Conservation (phyloP, 2,888 invertebrate species). For the Epistrophe grossulariae region DNA sequence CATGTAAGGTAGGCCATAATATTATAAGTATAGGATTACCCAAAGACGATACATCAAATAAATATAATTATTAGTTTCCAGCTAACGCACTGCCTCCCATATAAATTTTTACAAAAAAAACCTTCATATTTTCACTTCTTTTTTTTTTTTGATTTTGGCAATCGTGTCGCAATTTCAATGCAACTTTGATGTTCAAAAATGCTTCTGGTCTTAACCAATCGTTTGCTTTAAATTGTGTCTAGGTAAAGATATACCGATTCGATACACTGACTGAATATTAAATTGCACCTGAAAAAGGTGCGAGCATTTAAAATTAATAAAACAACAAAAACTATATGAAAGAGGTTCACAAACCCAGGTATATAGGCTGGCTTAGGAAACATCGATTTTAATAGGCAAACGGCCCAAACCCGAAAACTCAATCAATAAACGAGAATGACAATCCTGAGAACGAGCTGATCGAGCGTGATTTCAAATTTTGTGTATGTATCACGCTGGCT, state of each 20-base stretch:
- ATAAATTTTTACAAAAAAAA: neutral
- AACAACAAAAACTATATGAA: conserved; percentile 1
- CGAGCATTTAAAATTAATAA: neutral
- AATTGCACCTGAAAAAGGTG: conserved; percentile 29
- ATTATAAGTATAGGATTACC: neutral
- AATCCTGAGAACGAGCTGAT: conserved; percentile 46
- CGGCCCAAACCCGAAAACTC: conserved; percentile 34
- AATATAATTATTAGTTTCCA: neutral
- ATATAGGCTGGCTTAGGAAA: conserved; percentile 20
- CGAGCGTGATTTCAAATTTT: conserved; percentile 13
- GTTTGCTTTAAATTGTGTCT: conserved; percentile 26
- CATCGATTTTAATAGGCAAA: conserved; percentile 1
- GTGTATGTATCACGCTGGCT: conserved; percentile 43
- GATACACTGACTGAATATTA: conserved; percentile 36
- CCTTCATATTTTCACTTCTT: conserved; percentile 31
- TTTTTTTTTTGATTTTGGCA: conserved; percentile 28
- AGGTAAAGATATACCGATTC: conserved; percentile 39
- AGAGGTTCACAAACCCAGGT: conserved; percentile 18
- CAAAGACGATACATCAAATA: neutral
- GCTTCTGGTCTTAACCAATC: conserved; percentile 24
- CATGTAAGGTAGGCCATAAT: neutral
- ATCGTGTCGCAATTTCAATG: conserved; percentile 38
- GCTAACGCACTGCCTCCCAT: neutral
- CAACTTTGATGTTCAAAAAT: conserved; percentile 27
- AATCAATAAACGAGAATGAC: conserved; percentile 48